Evolutionary conservation across 2,888 invertebrate species (phyloP).

Genomic region (Eupithecia subumbrata): DNA sequence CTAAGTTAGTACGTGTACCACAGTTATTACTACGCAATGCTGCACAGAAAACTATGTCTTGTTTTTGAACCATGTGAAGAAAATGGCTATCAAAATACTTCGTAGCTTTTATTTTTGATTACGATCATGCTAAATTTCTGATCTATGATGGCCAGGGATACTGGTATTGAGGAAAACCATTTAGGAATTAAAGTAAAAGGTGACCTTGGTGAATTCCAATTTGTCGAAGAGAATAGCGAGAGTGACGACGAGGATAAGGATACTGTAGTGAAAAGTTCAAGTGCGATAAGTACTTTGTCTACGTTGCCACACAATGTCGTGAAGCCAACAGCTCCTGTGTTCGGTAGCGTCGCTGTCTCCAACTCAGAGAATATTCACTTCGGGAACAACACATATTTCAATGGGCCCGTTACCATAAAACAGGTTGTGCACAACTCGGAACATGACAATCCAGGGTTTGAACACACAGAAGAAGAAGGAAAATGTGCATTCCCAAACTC

Average conservation of each 20-base stretch:
- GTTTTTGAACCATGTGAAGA: background rate
- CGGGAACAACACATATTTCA: conserved; percentile 90
- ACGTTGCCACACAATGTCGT: conserved; percentile 57
- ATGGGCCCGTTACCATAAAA: conserved; percentile 91
- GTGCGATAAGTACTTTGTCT: conserved; percentile 47
- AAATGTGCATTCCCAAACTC: conserved; percentile 31
- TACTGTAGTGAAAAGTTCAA: conserved; percentile 35
- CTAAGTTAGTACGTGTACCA: no score
- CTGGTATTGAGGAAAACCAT: conserved; percentile 48
- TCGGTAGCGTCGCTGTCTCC: conserved; percentile 86
- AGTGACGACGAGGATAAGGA: conserved; percentile 55
- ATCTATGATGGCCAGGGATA: conserved; percentile 38
- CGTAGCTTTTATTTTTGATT: background rate
- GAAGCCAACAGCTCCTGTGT: conserved; percentile 54
- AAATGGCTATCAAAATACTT: conserved; percentile 1
- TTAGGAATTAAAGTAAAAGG: conserved; percentile 64
- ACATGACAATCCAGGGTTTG: conserved; percentile 66
- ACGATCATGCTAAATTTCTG: background rate
- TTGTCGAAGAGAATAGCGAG: conserved; percentile 63
- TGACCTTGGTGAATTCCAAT: conserved; percentile 66
- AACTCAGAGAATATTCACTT: conserved; percentile 90
- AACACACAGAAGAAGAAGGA: conserved; percentile 59
- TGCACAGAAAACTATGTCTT: background rate
- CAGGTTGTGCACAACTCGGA: conserved; percentile 85
- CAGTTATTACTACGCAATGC: background rate